phyloP scores from a whole-genome alignment of 2,797 vertebrate species.

The Adrianichthys oophorus region DNA sequence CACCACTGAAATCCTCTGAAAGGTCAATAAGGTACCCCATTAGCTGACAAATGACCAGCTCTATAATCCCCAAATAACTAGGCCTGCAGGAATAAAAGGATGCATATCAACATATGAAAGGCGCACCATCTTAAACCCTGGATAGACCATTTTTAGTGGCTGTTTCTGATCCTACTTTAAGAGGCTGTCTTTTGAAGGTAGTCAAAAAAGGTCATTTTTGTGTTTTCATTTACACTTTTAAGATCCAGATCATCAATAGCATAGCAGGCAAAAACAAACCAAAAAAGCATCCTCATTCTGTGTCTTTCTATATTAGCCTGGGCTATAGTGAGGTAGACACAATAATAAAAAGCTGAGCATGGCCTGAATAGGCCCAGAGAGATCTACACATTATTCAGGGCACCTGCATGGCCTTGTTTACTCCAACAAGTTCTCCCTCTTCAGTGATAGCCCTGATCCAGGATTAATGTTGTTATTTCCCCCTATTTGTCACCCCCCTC shows the following conservation, averaged over 20 bases:
- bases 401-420: slow-evolving; percentile 46
- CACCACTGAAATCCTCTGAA: slow-evolving; percentile 46
- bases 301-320: slow-evolving; percentile 7
- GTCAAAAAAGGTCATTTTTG: no score
- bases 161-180: no score
- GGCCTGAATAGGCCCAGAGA: slow-evolving; percentile 2
- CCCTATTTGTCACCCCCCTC: slow-evolving; percentile 32
- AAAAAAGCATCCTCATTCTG: background rate
- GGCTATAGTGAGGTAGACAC: slow-evolving; percentile 4
- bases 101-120: slow-evolving; percentile 39
- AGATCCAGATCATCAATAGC: no score
- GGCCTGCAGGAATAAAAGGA: slow-evolving; percentile 30
- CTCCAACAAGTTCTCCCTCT: slow-evolving; percentile 19
- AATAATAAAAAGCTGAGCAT: slow-evolving; percentile 27
- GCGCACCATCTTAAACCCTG: background rate
- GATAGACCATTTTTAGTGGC: no score
- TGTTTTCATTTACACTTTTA: no score
- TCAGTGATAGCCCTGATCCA: slow-evolving; percentile 33
- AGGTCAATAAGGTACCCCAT: slow-evolving; percentile 64
- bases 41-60: slow-evolving; percentile 58
- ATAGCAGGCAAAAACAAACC: no score
- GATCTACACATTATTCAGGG: slow-evolving; percentile 30
- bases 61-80: slow-evolving; percentile 48
- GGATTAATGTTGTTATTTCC: slow-evolving; percentile 51
- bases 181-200: no score